These are phyloP conservation scores for Polietes domitor DNA, from an alignment of 2,888 invertebrate species.

Conservation along the genomic window DNA sequence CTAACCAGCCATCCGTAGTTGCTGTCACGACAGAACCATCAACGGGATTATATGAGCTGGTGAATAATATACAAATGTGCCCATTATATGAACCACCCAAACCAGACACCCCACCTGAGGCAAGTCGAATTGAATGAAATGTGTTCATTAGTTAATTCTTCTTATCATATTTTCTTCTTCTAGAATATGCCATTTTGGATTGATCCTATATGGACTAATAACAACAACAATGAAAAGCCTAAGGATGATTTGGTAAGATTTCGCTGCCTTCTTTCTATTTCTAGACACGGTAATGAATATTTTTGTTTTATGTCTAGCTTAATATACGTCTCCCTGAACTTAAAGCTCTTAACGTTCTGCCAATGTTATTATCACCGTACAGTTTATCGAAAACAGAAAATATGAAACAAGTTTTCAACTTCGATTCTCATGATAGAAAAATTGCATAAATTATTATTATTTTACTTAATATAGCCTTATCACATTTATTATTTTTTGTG, in stretches of 20 bases:
- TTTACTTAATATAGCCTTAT: constrained; percentile 40
- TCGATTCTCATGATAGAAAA: constrained; percentile 79
- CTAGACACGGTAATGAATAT: not conserved
- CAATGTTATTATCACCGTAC: constrained; percentile 79
- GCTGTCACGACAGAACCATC: constrained; percentile 51
- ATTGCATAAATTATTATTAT: constrained; percentile 72
- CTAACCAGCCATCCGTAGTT: constrained; percentile 28
- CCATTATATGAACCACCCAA: constrained; percentile 77
- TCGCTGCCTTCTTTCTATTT: not conserved
- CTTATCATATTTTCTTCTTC: constrained; percentile 24
- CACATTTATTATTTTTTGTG: not conserved
- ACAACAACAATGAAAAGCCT: constrained; percentile 64
- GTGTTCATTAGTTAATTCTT: not conserved
- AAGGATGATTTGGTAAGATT: constrained; percentile 71
- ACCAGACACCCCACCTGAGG: constrained; percentile 78
- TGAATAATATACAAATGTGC: constrained; percentile 72
- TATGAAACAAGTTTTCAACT: constrained; percentile 78
- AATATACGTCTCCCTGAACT: constrained; percentile 78
- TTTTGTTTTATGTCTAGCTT: constrained; percentile 69
- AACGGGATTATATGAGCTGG: constrained; percentile 72
- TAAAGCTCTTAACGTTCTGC: constrained; percentile 75
- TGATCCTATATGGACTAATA: constrained; percentile 79
- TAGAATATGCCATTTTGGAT: constrained; percentile 80
- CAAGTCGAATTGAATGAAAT: constrained; percentile 59
- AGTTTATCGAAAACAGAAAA: constrained; percentile 80